Percentiles rank a stretch among this genome's conserved stretches.
phyloP scores from a whole-genome alignment of 2,888 invertebrate species.

The Didymodactylos carnosus region DNA sequence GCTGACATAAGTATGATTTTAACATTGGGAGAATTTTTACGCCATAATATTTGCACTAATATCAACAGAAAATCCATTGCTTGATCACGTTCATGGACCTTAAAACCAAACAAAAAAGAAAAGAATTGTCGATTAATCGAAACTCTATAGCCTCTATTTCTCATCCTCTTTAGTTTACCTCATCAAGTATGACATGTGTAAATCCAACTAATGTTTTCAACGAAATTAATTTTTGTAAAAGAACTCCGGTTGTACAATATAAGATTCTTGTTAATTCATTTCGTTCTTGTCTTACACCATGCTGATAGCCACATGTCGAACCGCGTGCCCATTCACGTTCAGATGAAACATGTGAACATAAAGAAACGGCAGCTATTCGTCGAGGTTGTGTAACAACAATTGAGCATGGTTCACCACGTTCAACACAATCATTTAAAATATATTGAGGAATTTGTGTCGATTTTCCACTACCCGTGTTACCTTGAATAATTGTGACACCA shows the following conservation, averaged over 20 bases:
- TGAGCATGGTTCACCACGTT: conserved; percentile 48
- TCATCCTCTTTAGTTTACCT: conserved; percentile 37
- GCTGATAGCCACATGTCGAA: conserved; percentile 65
- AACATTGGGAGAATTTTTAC: conserved; percentile 1
- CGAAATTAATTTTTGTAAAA: conserved; percentile 61
- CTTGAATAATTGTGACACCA: conserved; percentile 6
- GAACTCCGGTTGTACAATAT: conserved; percentile 70
- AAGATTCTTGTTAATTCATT: conserved; percentile 51
- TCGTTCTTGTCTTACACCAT: conserved; percentile 36
- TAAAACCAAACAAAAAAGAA: conserved; percentile 8
- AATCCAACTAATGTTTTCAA: conserved; percentile 39
- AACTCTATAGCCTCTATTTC: no score
- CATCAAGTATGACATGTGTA: conserved; percentile 74
- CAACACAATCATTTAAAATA: conserved; percentile 57
- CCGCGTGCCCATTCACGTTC: conserved; percentile 66
- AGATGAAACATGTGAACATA: conserved; percentile 59
- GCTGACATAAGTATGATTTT: conserved; percentile 75
- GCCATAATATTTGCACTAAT: conserved; percentile 52
- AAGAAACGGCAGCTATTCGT: conserved; percentile 71
- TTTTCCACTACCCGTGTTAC: conserved; percentile 62
- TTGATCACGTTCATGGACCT: conserved; percentile 75
- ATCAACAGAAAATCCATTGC: conserved; percentile 74
- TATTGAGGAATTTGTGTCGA: conserved; percentile 76
- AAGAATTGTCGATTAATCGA: neutral
- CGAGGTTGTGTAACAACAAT: conserved; percentile 76